phyloP scores from a whole-genome alignment of 53 echinoderm and acorn worm genomes.

The Paracentrotus lividus region DNA sequence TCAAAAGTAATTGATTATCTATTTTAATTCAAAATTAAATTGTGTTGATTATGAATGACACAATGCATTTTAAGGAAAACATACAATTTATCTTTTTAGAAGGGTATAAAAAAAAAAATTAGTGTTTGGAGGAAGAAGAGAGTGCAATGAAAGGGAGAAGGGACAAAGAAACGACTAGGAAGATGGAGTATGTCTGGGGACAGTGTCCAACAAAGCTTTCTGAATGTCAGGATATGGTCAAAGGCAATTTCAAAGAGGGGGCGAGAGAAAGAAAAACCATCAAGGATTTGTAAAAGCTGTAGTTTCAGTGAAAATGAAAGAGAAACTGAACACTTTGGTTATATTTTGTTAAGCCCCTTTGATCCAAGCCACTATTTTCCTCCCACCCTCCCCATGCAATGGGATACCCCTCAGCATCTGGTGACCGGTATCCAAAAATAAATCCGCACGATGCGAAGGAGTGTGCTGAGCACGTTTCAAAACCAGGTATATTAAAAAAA shows the following conservation, averaged over 20 bases:
- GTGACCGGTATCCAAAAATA: neutral
- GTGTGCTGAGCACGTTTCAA: slow-evolving; percentile 43
- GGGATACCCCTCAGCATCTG: slow-evolving; percentile 47
- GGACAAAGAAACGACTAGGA: neutral
- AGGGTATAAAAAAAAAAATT: too few species aligned
- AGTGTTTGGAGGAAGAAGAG: neutral
- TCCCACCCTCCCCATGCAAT: slow-evolving; percentile 10
- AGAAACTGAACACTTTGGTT: slow-evolving; percentile 31
- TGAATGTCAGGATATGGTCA: too few species aligned
- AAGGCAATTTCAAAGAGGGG: neutral
- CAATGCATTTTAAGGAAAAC: too few species aligned
- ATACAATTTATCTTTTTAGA: too few species aligned
- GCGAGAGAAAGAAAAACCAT: neutral
- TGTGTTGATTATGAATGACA: too few species aligned
- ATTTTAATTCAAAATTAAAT: too few species aligned
- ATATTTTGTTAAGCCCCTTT: slow-evolving; percentile 45
- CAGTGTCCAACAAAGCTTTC: neutral
- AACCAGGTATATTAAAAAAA: neutral
- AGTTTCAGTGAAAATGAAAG: slow-evolving; percentile 6
- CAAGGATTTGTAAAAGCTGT: neutral
- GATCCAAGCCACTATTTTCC: slow-evolving; percentile 20
- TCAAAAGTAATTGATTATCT: too few species aligned
- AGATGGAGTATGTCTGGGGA: neutral
- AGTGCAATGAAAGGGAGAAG: neutral
- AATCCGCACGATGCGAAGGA: neutral